Conservation (phyloP, 1,140 invertebrate species). For the Phocides pigmalion region DNA sequence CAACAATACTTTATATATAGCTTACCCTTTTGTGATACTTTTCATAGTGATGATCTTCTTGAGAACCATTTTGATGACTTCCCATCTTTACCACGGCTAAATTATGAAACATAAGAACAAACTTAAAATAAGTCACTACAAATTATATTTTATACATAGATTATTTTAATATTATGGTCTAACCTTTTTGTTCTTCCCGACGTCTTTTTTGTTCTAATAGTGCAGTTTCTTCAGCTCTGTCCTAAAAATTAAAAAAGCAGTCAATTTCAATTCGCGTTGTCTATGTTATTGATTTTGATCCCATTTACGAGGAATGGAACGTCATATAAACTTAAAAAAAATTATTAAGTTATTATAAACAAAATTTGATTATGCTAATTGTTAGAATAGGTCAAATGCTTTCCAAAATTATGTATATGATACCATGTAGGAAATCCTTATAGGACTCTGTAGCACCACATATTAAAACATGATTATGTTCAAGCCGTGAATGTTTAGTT, state of each 20-base stretch:
- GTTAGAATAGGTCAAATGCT: too few relatives aligned
- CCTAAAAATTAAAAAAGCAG: constrained; percentile 77
- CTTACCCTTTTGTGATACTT: constrained; percentile 83
- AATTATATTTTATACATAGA: neutral
- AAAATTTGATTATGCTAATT: too few relatives aligned
- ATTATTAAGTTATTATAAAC: too few relatives aligned
- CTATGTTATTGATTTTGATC: neutral
- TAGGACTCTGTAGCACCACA: too few relatives aligned
- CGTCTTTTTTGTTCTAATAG: constrained; percentile 88
- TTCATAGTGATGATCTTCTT: constrained; percentile 82
- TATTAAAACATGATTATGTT: too few relatives aligned
- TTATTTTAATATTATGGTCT: neutral
- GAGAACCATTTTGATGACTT: constrained; percentile 81
- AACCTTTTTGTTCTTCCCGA: constrained; percentile 89
- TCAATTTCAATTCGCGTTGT: too few relatives aligned
- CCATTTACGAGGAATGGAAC: too few relatives aligned
- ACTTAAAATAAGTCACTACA: neutral
- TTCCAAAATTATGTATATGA: too few relatives aligned
- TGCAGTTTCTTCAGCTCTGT: constrained; percentile 87
- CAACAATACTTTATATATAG: neutral
- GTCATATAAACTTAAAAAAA: too few relatives aligned
- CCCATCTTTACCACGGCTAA: constrained; percentile 66
- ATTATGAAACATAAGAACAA: constrained; percentile 27
- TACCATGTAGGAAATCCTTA: too few relatives aligned
- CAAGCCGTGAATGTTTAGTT: too few relatives aligned